Evolutionary conservation across 1,140 invertebrate species (phyloP), one percentile per base, ranked within the genome.

Genomic region (Lerema accius): DNA sequence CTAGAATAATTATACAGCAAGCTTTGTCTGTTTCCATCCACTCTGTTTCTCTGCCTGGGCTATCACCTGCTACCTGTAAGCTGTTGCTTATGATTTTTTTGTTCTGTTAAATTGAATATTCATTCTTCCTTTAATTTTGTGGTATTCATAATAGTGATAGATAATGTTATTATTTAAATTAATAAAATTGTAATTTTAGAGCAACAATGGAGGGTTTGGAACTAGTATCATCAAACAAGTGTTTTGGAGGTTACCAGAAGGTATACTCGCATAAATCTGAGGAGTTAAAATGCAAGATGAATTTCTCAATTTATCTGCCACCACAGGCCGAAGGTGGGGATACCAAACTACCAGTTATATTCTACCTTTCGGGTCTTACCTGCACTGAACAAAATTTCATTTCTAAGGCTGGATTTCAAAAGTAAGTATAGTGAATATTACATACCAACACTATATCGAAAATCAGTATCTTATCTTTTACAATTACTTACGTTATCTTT

Each of bases 341-440:
- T 73, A 86, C 92, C 11, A 94, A 94, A 72, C 89, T 96, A 15
- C 97, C 98, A 26, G 96, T 98, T 4, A 93, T 99, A 3, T 99
- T 98, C 84, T 99, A 96, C 93, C 91, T 99, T 0, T 99, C 98
- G 45, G 98, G 98, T 7, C 91, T 99, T 4, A 98, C 96, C 0
- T 99, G 98, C 83, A 98, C 95, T 17, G 98, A 99, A 86, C 94
- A 97, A 76, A 99, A 99, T 92, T 99, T 99, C 83, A 96, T 99
- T 48, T 94, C 96, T 49, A 99, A 99, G 92, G 94, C 97, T 46
- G 98, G 98, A 32, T 95, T 96, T 68, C 99, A 99, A 92, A 93
- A 93, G 86, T 95, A 94, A 79, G 96, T 62, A 26, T 51, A 17
- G 19, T 16, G 4, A 15, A 32, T 23, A 23, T 23, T 23, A 23